Conservation (phyloP, 2,888 invertebrate genomes). For the Hirtodrosophila duncani region DNA sequence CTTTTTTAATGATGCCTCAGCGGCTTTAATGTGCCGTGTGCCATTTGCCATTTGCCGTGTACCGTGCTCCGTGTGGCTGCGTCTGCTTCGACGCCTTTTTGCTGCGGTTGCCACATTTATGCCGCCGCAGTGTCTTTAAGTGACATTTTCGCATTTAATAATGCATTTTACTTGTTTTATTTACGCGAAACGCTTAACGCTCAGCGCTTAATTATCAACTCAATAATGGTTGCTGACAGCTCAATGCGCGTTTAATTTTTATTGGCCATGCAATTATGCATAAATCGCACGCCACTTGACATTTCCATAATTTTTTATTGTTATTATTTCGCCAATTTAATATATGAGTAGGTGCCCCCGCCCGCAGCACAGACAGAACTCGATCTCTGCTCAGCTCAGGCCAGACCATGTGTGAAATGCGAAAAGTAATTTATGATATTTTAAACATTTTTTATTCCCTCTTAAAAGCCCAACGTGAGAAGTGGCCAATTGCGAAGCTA, state of each 20-base stretch:
- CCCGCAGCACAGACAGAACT: conserved; percentile 5
- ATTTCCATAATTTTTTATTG: conserved; percentile 55
- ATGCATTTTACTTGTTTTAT: conserved; percentile 33
- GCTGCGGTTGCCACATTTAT: conserved; percentile 37
- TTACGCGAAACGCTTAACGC: conserved; percentile 27
- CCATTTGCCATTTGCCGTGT: too few relatives aligned
- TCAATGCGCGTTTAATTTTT: conserved; percentile 45
- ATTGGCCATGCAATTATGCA: conserved; percentile 51
- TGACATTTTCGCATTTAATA: conserved; percentile 12
- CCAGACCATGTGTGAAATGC: conserved; percentile 3
- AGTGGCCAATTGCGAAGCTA: not conserved
- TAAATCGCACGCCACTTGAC: conserved; percentile 40
- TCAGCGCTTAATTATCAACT: conserved; percentile 45
- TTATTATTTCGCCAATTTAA: conserved; percentile 38
- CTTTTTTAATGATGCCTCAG: conserved; percentile 41
- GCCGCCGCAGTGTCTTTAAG: conserved; percentile 26
- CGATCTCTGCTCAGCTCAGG: not conserved
- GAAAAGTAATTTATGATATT: conserved; percentile 30
- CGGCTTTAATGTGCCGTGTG: conserved; percentile 19
- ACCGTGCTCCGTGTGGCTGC: conserved; percentile 5
- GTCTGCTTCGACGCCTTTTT: conserved; percentile 16
- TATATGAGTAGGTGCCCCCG: conserved; percentile 16
- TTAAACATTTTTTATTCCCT: not conserved
- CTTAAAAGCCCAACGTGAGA: conserved; percentile 1
- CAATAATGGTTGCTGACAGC: conserved; percentile 45